Evolutionary conservation across 1,140 invertebrate species (phyloP), one percentile per base, ranked within the genome.

Genomic region (Heliconius nattereri): DNA sequence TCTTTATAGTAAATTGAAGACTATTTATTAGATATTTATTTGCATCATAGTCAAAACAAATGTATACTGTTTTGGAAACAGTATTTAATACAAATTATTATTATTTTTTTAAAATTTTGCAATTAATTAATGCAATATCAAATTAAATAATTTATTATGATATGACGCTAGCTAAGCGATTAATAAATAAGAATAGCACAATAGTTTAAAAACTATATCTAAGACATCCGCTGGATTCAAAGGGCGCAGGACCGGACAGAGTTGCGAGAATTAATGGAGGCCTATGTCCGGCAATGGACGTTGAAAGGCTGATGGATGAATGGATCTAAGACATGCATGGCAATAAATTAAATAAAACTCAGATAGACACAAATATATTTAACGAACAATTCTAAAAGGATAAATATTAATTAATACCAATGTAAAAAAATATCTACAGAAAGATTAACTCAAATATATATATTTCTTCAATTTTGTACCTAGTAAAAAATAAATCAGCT

Each of bases 91-190:
- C 32, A 35, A 7, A 35, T 35, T 57, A n/a, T 23, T 11, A 60
- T 9, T 45, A 16, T 45, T 45, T 3, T 45, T 45, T 26, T 23
- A 3, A 8, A n/a, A 8, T 60, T 60, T 23, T 3, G 7, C 54
- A 60, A 60, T 60, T 60, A 60, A 60, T 23, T 23, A 60, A 60
- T 60, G 40, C 16, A 16, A 45, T 45, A 45, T 45, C 13, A 45
- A 16, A 45, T 45, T 16, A 45, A 16, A 16, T 3, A 45, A 45
- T 45, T 16, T 45, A 45, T 23, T 11, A 20, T 11, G n/a, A 57
- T 66, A 66, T 66, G 60, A 66, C 60, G n/a, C 60, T 66, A 66
- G 26, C 60, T 66, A 66, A 66, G 60, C 60, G 60, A 66, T 29
- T 2, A 29, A 29, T 7, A 29, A n/a, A 66, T 26, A 29, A n/a